Percentiles rank a stretch among this genome's conserved stretches.
Evolutionary conservation across 1,140 invertebrate species (phyloP).

Genomic region (Formica exsecta): DNA sequence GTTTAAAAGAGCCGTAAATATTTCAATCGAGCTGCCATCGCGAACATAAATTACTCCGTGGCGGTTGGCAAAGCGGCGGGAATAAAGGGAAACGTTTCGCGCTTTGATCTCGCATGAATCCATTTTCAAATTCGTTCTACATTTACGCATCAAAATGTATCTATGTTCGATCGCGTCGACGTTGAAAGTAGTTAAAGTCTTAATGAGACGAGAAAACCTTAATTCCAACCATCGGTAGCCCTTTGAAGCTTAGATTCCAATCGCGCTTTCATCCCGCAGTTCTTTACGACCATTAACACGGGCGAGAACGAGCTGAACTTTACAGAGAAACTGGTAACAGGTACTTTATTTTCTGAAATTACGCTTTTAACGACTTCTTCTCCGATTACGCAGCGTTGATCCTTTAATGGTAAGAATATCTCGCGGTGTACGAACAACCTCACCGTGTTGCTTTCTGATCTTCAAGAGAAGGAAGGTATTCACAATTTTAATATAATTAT

Average conservation of each 20-base stretch:
- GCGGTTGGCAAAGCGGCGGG: background rate
- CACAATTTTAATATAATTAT: background rate
- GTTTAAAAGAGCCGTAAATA: slow-evolving; percentile 12
- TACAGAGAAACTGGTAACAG: slow-evolving; percentile 27
- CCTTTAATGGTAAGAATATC: slow-evolving; percentile 15
- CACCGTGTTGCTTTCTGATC: background rate
- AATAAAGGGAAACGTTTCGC: slow-evolving; percentile 29
- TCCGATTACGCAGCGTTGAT: slow-evolving; percentile 55
- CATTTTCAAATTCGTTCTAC: slow-evolving; percentile 15
- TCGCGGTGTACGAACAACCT: background rate
- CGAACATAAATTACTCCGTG: slow-evolving; percentile 18
- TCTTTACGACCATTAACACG: slow-evolving; percentile 20
- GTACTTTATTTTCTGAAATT: slow-evolving; percentile 67
- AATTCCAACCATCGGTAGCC: background rate
- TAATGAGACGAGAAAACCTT: slow-evolving; percentile 51
- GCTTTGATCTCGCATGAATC: slow-evolving; percentile 38
- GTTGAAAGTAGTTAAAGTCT: slow-evolving; percentile 47
- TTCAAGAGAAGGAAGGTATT: slow-evolving; percentile 1
- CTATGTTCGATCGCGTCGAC: slow-evolving; percentile 17
- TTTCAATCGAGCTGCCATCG: slow-evolving; percentile 17
- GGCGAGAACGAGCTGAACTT: slow-evolving; percentile 18
- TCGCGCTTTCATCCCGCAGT: slow-evolving; percentile 28
- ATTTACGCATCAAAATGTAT: slow-evolving; percentile 1
- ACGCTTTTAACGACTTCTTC: slow-evolving; percentile 51
- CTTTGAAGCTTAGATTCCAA: slow-evolving; percentile 40